phyloP scores from a whole-genome alignment of 2,888 invertebrate species.

The Caenorhabditis sulstoni region DNA sequence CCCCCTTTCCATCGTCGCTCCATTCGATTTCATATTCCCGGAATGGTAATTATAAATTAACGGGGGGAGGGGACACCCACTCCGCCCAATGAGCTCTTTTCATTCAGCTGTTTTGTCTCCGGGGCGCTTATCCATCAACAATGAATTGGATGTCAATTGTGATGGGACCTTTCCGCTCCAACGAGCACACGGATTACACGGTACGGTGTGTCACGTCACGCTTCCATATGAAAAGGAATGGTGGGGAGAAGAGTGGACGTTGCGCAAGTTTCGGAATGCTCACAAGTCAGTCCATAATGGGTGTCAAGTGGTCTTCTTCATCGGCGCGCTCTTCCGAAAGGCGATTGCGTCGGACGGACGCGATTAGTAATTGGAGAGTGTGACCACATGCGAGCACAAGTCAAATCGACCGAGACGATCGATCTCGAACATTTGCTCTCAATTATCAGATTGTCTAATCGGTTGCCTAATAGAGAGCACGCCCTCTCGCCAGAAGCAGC shows the following conservation, averaged over 20 bases:
- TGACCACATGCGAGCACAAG: conserved; percentile 49
- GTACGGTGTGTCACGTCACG: conserved; percentile 9
- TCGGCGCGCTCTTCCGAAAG: conserved; percentile 21
- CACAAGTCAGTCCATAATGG: conserved; percentile 30
- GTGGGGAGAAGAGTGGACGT: neutral
- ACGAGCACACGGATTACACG: conserved; percentile 6
- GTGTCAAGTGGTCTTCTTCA: conserved; percentile 26
- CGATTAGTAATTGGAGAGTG: conserved; percentile 58
- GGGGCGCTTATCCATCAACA: conserved; percentile 43
- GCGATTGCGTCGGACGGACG: conserved; percentile 7
- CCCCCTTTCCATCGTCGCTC: too few species aligned
- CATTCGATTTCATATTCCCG: too few species aligned
- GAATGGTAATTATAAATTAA: too few species aligned
- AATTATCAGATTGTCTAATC: neutral
- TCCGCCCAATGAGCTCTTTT: too few species aligned
- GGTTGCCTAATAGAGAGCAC: neutral
- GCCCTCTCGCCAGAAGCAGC: neutral
- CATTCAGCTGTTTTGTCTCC: conserved; percentile 38
- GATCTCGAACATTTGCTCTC: neutral
- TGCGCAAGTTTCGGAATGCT: conserved; percentile 31
- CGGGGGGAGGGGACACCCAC: too few species aligned
- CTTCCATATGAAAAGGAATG: neutral
- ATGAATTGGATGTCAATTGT: conserved; percentile 24
- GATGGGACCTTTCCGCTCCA: conserved; percentile 19
- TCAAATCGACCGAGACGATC: conserved; percentile 4